A percentile compares a stretch with the other conserved stretches of the same genome.
Conservation (phyloP, 2,888 invertebrate species). For the Pherbina coryleti region DNA sequence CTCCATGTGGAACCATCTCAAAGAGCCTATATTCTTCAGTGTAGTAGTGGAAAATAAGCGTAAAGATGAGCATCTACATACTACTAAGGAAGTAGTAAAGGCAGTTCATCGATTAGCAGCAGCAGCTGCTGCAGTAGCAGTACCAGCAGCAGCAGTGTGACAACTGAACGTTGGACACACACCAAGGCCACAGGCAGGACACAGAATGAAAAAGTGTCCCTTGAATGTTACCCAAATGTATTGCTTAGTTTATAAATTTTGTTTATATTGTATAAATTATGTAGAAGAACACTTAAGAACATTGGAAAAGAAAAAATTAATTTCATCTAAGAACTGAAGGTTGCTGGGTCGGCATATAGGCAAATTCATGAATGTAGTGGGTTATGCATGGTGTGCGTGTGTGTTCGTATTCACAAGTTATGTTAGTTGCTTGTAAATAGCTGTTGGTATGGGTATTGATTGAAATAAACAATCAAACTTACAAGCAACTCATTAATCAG, state of each 20-base stretch:
- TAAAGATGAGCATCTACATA: neutral
- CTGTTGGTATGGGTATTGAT: no score
- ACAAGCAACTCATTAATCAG: no score
- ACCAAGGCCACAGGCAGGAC: neutral
- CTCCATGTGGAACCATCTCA: neutral
- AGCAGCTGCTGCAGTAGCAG: no score
- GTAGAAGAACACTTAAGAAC: neutral
- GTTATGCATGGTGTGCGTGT: no score
- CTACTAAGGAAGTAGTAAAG: neutral
- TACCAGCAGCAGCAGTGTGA: no score
- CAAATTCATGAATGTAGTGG: neutral
- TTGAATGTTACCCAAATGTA: neutral
- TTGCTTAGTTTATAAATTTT: conserved; percentile 1
- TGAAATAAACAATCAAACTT: no score
- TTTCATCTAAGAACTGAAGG: neutral
- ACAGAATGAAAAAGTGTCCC: conserved; percentile 25
- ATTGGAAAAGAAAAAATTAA: neutral
- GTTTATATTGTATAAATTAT: neutral
- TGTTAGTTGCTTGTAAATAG: no score
- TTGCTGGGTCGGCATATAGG: neutral
- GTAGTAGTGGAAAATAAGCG: neutral
- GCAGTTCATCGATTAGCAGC: neutral
- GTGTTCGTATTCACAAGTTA: no score
- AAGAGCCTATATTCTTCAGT: neutral
- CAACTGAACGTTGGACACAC: neutral